Evolutionary conservation across 2,797 vertebrate species (phyloP).

Genomic region (Pipistrellus kuhlii): DNA sequence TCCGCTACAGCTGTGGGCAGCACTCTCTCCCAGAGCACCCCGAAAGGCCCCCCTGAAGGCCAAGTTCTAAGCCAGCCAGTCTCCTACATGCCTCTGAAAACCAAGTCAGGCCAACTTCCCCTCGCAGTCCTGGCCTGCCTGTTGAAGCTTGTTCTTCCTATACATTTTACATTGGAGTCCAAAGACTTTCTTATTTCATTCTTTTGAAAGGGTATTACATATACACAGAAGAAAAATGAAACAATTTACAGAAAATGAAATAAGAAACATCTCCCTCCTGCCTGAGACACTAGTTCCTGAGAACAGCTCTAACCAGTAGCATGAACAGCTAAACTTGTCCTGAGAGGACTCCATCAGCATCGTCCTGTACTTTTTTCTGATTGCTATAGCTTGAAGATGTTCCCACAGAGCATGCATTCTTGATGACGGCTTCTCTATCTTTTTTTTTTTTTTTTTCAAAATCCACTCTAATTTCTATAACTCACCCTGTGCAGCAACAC

Average conservation of each 20-base stretch:
- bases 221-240: background rate
- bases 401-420: background rate
- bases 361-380: background rate
- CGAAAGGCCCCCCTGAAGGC: background rate
- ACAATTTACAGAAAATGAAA: background rate
- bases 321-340: background rate
- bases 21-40: background rate
- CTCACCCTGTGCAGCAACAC: background rate
- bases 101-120: background rate
- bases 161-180: background rate
- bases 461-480: background rate
- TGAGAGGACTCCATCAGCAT: background rate
- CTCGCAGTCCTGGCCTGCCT: background rate
- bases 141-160: background rate
- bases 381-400: background rate
- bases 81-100: background rate
- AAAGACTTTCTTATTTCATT: background rate
- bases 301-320: background rate
- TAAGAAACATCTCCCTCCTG: background rate
- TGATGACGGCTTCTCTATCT: background rate
- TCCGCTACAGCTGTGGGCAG: background rate
- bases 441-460: background rate
- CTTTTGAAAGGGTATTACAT: constrained; percentile 5
- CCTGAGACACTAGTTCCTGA: background rate
- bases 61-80: background rate